Percentiles rank a stretch among this genome's conserved stretches.
These are phyloP conservation scores for Eumacrocentrus americanus DNA, from an alignment of 2,888 invertebrate genomes.

Conservation along the genomic window DNA sequence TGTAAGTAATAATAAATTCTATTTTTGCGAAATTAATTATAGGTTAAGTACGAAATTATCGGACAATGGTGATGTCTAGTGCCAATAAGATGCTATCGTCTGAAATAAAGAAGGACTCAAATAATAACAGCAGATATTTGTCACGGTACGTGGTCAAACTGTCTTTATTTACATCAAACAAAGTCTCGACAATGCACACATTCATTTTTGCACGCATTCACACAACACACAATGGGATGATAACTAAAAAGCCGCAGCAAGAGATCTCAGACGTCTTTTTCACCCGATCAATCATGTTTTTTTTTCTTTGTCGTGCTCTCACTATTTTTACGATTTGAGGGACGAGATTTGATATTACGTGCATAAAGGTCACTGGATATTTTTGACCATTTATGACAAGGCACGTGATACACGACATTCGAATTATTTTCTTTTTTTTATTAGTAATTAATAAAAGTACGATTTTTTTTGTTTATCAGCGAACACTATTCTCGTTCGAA, in stretches of 20 bases:
- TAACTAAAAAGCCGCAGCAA: constrained; percentile 7
- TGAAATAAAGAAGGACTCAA: no score
- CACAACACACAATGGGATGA: constrained; percentile 19
- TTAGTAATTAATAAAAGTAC: no score
- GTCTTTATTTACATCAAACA: constrained; percentile 53
- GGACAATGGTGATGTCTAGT: neutral
- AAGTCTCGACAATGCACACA: constrained; percentile 45
- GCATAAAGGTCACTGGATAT: constrained; percentile 27
- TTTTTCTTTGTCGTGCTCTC: neutral
- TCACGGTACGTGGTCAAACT: constrained; percentile 37
- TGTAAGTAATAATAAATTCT: no score
- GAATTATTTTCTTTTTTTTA: no score
- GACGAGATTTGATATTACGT: constrained; percentile 31
- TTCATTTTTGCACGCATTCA: constrained; percentile 25
- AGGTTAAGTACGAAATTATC: no score
- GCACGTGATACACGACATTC: constrained; percentile 35
- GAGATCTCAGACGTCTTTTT: neutral
- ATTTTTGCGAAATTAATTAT: no score
- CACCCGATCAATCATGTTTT: constrained; percentile 12
- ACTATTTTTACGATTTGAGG: constrained; percentile 31
- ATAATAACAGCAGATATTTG: neutral
- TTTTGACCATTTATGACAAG: constrained; percentile 29
- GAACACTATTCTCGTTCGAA: no score
- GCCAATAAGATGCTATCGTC: no score
- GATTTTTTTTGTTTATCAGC: no score